Conservation (phyloP, 1,140 invertebrate species). For the Nylanderia fulva region DNA sequence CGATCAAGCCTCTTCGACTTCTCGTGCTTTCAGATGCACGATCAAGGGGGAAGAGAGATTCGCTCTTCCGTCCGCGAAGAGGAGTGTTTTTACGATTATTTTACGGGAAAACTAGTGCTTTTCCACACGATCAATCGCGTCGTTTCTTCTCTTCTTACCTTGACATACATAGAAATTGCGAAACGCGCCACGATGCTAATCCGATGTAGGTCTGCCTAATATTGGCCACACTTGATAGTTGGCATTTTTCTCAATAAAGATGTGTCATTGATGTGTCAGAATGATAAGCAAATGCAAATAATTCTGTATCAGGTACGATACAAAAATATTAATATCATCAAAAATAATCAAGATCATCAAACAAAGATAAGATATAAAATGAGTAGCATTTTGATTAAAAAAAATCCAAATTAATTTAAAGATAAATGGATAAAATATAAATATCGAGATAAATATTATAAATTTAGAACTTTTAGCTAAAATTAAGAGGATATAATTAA, state of each 20-base stretch:
- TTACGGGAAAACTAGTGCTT: slow-evolving; percentile 9
- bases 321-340: background rate
- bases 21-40: slow-evolving; percentile 57
- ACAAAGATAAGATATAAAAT: background rate
- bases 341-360: background rate
- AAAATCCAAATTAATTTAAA: background rate
- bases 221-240: background rate
- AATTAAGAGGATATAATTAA: slow-evolving; percentile 3
- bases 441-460: too few relatives aligned
- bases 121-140: background rate
- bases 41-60: background rate
- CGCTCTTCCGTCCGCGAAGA: background rate
- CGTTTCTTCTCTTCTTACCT: slow-evolving; percentile 54
- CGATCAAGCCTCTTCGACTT: too few relatives aligned
- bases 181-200: slow-evolving; percentile 54
- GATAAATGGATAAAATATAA: background rate
- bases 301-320: background rate
- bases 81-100: too few relatives aligned
- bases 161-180: slow-evolving; percentile 75
- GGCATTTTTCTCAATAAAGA: background rate
- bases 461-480: background rate
- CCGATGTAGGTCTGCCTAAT: slow-evolving; percentile 60
- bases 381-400: background rate
- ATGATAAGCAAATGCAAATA: background rate
- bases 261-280: background rate